Conservation (phyloP, 1,140 invertebrate species). For the Pogonognathellus flavescens region DNA sequence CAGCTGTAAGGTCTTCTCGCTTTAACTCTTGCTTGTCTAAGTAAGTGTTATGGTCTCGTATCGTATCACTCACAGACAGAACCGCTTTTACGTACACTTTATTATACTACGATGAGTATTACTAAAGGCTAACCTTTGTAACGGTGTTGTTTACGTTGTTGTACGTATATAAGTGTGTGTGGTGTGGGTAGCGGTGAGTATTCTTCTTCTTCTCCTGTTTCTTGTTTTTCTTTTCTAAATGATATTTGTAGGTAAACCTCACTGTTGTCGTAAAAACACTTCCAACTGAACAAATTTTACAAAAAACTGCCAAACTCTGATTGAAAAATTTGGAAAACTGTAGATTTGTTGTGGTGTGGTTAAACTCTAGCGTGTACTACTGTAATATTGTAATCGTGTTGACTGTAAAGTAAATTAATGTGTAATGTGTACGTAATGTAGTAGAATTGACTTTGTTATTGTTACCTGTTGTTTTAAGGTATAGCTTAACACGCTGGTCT, state of each 20-base stretch:
- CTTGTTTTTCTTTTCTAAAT: too few species aligned
- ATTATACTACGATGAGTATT: not conserved
- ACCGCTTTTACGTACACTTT: not conserved
- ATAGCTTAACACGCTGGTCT: not conserved
- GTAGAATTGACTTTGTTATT: conserved; percentile 1
- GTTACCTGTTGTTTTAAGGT: conserved; percentile 4
- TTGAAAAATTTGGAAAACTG: too few species aligned
- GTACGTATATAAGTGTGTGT: not conserved
- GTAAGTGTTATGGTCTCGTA: too few species aligned
- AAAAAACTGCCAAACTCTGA: too few species aligned
- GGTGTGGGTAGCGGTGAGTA: not conserved
- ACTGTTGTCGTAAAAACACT: too few species aligned
- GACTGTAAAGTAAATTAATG: conserved; percentile 41
- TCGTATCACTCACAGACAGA: not conserved
- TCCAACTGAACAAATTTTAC: too few species aligned
- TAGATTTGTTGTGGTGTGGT: not conserved
- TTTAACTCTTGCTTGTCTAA: not conserved
- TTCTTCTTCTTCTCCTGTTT: not conserved
- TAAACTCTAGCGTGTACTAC: not conserved
- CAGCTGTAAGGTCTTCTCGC: not conserved
- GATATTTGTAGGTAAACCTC: too few species aligned
- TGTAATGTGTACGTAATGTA: conserved; percentile 40
- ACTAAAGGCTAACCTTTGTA: conserved; percentile 36
- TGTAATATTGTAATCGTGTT: not conserved
- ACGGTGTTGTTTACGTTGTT: not conserved